A percentile compares a stretch with the other conserved stretches of the same genome.
Evolutionary conservation across 2,888 invertebrate species (phyloP).

Genomic region (Beris morrisii): DNA sequence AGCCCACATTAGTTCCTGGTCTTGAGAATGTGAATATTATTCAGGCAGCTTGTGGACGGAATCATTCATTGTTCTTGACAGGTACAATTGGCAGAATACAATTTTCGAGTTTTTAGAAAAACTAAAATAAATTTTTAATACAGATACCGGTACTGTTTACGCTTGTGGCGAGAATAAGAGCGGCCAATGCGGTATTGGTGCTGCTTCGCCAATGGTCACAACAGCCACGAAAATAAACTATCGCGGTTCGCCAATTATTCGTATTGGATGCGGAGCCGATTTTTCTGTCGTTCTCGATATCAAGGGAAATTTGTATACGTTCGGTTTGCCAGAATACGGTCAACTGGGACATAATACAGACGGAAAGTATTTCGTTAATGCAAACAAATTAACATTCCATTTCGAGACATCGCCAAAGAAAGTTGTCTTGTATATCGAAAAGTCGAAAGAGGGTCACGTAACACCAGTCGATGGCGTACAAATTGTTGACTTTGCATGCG

Average conservation of each 20-base stretch:
- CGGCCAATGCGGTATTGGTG: constrained; percentile 89
- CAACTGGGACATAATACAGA: constrained; percentile 93
- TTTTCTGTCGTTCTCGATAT: constrained; percentile 90
- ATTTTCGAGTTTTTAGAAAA: neutral
- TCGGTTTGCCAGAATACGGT: constrained; percentile 91
- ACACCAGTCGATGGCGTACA: constrained; percentile 81
- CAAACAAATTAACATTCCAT: constrained; percentile 83
- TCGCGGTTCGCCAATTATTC: constrained; percentile 83
- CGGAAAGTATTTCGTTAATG: constrained; percentile 90
- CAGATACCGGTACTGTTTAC: constrained; percentile 80
- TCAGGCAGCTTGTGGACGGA: constrained; percentile 82
- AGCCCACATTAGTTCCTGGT: constrained; percentile 75
- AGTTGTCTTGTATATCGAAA: constrained; percentile 84
- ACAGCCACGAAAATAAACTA: constrained; percentile 69
- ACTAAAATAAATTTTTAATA: neutral
- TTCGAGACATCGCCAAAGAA: constrained; percentile 84
- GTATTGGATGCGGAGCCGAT: constrained; percentile 88
- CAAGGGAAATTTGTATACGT: constrained; percentile 85
- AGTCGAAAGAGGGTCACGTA: constrained; percentile 82
- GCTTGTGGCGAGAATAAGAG: constrained; percentile 90
- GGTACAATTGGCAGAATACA: constrained; percentile 56
- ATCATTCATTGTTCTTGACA: constrained; percentile 85
- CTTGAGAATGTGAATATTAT: constrained; percentile 79
- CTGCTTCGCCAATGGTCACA: constrained; percentile 59
- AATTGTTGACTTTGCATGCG: constrained; percentile 88